phyloP scores from a whole-genome alignment of 2,888 invertebrate species.

The Agriotes lineatus region DNA sequence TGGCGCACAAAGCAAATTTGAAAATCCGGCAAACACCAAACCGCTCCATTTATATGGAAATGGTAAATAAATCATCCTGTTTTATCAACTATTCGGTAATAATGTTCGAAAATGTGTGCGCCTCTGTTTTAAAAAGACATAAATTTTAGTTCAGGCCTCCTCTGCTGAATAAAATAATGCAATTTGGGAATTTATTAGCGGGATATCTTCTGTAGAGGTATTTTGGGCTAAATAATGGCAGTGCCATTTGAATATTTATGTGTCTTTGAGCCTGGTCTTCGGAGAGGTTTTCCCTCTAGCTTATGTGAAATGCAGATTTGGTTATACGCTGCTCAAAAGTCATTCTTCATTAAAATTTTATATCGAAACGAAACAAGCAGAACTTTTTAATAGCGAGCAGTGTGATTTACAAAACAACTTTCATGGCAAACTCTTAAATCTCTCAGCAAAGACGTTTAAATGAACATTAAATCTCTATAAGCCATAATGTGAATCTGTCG shows the following conservation, averaged over 20 bases:
- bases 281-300: not conserved
- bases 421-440: slow-evolving; percentile 20
- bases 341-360: not conserved
- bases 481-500: slow-evolving; percentile 25
- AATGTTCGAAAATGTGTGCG: slow-evolving; percentile 35
- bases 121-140: slow-evolving; percentile 40
- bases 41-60: slow-evolving; percentile 26
- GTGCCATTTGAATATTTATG: slow-evolving; percentile 37
- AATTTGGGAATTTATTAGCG: slow-evolving; percentile 41
- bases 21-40: not conserved
- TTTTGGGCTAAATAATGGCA: slow-evolving; percentile 33
- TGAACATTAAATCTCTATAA: slow-evolving; percentile 27
- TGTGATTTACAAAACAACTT: too few relatives aligned
- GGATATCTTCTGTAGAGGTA: slow-evolving; percentile 30
- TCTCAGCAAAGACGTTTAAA: slow-evolving; percentile 21
- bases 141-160: slow-evolving; percentile 39
- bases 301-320: not conserved
- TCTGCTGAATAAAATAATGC: slow-evolving; percentile 39
- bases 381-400: too few relatives aligned
- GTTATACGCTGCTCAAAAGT: not conserved
- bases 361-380: too few relatives aligned
- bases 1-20: not conserved
- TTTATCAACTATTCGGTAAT: slow-evolving; percentile 39
- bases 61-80: slow-evolving; percentile 31
- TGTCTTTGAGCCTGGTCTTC: slow-evolving; percentile 8